Percentiles rank a stretch among this genome's conserved stretches.
phyloP scores from a whole-genome alignment of 2,888 invertebrate genomes.

The Eremobia ochroleuca region DNA sequence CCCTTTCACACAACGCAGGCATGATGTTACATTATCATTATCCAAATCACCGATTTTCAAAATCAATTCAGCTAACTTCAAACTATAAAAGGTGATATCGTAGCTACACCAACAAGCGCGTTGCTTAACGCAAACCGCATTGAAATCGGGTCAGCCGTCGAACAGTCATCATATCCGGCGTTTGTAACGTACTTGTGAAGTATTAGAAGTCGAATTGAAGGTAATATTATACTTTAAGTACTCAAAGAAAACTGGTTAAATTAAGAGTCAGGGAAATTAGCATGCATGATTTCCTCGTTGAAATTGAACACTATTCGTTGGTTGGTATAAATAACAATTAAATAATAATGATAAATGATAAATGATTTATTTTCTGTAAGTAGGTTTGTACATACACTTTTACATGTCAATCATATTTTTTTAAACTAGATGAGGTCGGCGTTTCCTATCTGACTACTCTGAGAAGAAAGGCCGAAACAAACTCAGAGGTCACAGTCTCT shows the following conservation, averaged over 20 bases:
- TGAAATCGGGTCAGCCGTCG: constrained; percentile 51
- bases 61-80: constrained; percentile 13
- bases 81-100: constrained; percentile 23
- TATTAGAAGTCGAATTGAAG: constrained; percentile 43
- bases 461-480: too few species aligned
- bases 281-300: too few species aligned
- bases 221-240: constrained; percentile 9
- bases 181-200: background rate
- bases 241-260: background rate
- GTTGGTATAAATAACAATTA: too few species aligned
- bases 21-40: background rate
- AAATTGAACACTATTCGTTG: too few species aligned
- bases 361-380: too few species aligned
- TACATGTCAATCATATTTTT: too few species aligned
- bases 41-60: background rate
- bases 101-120: constrained; percentile 16
- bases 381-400: too few species aligned
- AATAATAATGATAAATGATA: too few species aligned
- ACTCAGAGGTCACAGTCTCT: too few species aligned
- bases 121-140: constrained; percentile 56
- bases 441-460: too few species aligned
- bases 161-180: constrained; percentile 40
- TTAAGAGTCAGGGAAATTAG: too few species aligned
- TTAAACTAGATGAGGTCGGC: too few species aligned
- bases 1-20: background rate